Base-by-base conservation (phyloP, 2,797 vertebrate genomes). In the Tympanoctomys barrerae region DNA sequence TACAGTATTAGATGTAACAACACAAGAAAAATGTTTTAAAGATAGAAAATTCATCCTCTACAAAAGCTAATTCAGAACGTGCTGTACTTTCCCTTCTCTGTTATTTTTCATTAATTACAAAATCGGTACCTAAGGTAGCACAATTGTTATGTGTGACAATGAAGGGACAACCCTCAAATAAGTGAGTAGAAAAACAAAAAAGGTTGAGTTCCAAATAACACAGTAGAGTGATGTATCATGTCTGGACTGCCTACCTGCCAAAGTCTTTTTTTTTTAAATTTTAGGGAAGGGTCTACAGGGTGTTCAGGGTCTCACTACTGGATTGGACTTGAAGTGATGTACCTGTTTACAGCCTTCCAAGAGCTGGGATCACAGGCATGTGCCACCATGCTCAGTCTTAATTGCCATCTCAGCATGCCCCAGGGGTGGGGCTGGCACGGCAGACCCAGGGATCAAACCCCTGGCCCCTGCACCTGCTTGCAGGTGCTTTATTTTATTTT, bases 1-100 rank as follows among this genome's bases (percentile, higher is more conserved):
- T 7, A 7, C 28, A 39, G 28, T 87, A 13, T 93, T 61, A 26
- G 2, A 7, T 78, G 18, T 22, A 33, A 1, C 31, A 49, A 89
- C 49, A 89, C 11, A 79, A 86, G 39, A 62, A 87, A 94, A 31
- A 52, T 64, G 5, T 39, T 91, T 91, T 39, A 83, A 78, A 93
- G 54, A 59, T 89, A 70, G 64, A 83, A 89, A 61, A 71, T 18
- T 78, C 54, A 87, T 49, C 8, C 57, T 61, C 33, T 89, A 21
- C 54, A 19, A 84, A 91, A 64, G n/a, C 46, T 52, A 84, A 75
- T n/a, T 64, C 26, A 54, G 80, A 33, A 83, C 36, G 11, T 70
- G 91, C 81, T 87, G 26, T 91, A 42, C 70, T 94, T 86, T 82
- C 19, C 52, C 5, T 49, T 66, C 52, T 9, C 4, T 28, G 22